Evolutionary conservation across 2,797 vertebrate genomes (phyloP).

Genomic region (Uromys caudimaculatus): DNA sequence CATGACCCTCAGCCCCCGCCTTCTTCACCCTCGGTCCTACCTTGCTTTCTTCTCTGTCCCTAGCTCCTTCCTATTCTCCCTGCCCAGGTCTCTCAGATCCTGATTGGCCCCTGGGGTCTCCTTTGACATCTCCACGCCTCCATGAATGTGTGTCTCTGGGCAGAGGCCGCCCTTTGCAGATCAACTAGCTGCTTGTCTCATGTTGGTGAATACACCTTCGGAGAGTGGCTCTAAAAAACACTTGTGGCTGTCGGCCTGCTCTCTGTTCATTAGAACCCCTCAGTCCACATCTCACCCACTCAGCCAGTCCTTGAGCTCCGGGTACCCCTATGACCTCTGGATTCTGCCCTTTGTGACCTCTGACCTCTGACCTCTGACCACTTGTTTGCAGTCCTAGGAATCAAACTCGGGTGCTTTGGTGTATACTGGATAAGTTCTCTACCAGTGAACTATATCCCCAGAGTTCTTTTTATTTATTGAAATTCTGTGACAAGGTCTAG

Average conservation of each 20-base stretch:
- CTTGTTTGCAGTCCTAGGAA: neutral
- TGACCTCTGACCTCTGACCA: neutral
- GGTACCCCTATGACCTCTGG: neutral
- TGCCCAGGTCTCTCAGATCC: neutral
- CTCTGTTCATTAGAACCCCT: neutral
- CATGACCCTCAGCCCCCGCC: neutral
- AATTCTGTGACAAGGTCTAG: neutral
- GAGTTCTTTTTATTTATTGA: neutral
- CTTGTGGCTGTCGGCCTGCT: no score
- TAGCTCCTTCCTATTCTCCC: neutral
- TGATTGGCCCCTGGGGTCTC: neutral
- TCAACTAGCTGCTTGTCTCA: neutral
- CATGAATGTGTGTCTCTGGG: neutral
- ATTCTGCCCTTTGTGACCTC: no score
- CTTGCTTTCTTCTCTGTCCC: neutral
- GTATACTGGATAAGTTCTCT: neutral
- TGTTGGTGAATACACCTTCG: neutral
- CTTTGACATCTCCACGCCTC: neutral
- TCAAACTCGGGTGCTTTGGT: neutral
- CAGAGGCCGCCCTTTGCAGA: neutral
- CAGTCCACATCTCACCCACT: fast-evolving
- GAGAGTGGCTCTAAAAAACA: neutral
- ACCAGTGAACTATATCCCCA: neutral
- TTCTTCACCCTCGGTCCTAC: neutral
- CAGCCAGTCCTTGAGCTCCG: no score